Base-by-base conservation (phyloP, 2,888 invertebrate species). In the Dendrolimus houi region DNA sequence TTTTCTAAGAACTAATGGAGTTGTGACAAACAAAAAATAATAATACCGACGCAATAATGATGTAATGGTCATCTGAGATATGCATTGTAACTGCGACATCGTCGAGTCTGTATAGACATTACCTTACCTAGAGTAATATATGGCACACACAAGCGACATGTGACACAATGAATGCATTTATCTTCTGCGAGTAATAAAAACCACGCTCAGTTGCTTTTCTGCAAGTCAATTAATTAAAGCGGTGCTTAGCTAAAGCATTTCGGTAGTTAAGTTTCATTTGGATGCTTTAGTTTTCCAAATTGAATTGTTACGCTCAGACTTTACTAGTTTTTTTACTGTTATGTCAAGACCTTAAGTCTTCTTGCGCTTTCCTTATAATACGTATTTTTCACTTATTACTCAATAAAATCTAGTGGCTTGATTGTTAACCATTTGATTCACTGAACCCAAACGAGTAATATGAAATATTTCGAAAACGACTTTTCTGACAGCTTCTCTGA, bases 151-250 rank as follows among this genome's bases (percentile, higher is more conserved):
- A 58, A 70, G 56, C 63, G 77, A 82, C 80, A 75, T 76, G 82
- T 81, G 79, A 74, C 75, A 75, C 72, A 72, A 71, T 74, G 75
- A 72, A 70, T 69, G 70, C 76, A 81, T 85, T 83, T 83, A 77
- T 85, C 84, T 78, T 73, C 57, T 47, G 55, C 57, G 57, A 58
- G 62, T 57, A 71, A 72, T 72, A 68, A 71, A 66, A 70, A 69
- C 67, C 62, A 64, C 62, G 67, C 62, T 64, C 41, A 60, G 65
- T 60, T 68, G 63, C 60, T 65, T 65, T 65, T 60, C 47, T 47
- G 47, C 64, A 55, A 56, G 64, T 57, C 41, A 62, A 56, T 66
- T 69, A 66, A 64, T 64, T 67, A 65, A 60, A 60, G 60, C 58
- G 55, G 60, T 59, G 58, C 58, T 55, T 53, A 10, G 47, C 53